Conservation (phyloP, 1,140 invertebrate genomes). For the Cryptotermes secundus region DNA sequence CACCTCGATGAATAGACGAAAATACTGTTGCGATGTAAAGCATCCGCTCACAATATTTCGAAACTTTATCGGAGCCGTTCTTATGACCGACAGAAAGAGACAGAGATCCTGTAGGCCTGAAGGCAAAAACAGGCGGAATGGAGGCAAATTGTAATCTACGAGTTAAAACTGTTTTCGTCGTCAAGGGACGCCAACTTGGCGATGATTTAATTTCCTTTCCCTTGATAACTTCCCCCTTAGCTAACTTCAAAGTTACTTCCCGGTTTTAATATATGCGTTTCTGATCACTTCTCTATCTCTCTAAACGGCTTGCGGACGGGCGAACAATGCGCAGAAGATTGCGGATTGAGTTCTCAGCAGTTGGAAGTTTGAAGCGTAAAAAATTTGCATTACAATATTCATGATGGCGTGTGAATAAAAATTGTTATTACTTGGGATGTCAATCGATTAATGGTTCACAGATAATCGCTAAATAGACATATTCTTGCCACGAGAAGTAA, state of each 20-base stretch:
- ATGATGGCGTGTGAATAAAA: no score
- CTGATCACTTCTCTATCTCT: background rate
- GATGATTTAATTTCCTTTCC: background rate
- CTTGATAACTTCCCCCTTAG: background rate
- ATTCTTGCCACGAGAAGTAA: no score
- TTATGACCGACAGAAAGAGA: no score
- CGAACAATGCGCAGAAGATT: background rate
- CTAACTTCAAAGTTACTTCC: constrained; percentile 12
- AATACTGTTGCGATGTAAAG: no score
- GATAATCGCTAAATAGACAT: no score
- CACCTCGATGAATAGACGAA: no score
- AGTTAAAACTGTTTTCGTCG: constrained; percentile 7
- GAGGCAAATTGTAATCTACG: background rate
- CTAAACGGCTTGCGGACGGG: background rate
- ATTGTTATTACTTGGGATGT: no score
- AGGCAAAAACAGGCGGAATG: background rate
- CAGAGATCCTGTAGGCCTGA: no score
- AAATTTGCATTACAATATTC: background rate
- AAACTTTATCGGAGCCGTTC: no score
- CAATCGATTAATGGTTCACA: no score
- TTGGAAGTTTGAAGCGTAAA: background rate
- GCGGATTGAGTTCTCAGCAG: background rate
- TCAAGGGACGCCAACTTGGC: constrained; percentile 13
- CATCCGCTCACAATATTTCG: no score
- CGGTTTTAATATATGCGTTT: constrained; percentile 9